A percentile compares a stretch with the other conserved stretches of the same genome.
These are phyloP conservation scores for Myxocyprinus asiaticus DNA, from an alignment of 2,113 vertebrate species.

Conservation along the genomic window DNA sequence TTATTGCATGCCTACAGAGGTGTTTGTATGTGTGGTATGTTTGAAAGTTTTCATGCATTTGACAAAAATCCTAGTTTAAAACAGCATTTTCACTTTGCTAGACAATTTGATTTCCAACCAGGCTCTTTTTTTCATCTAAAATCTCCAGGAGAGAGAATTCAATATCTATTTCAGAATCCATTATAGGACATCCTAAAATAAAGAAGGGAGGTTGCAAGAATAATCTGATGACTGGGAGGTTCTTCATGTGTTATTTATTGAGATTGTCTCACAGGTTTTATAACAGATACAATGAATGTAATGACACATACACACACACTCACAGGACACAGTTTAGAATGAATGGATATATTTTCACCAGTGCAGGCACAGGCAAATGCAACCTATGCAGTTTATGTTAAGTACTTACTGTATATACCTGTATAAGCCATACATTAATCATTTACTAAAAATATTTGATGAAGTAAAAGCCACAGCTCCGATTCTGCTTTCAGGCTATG, in stretches of 20 bases:
- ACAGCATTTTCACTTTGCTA: conserved; percentile 37
- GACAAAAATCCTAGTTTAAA: no score
- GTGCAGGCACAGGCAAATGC: no score
- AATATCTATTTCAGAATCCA: conserved; percentile 68
- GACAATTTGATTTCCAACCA: conserved; percentile 65
- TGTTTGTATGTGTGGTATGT: no score
- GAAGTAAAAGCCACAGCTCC: no score
- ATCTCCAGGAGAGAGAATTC: conserved; percentile 66
- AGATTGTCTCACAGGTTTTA: conserved; percentile 61
- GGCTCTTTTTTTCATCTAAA: conserved; percentile 63
- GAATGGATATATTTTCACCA: no score
- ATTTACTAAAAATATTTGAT: no score
- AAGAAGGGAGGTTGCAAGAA: conserved; percentile 51
- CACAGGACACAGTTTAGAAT: not conserved
- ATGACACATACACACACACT: conserved; percentile 33
- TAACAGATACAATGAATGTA: conserved; percentile 54
- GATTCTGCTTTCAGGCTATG: no score
- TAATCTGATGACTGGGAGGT: conserved; percentile 42
- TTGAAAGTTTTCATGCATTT: no score
- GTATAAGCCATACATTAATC: no score
- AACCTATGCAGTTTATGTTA: no score
- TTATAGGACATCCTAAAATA: conserved; percentile 59
- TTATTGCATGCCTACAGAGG: not conserved
- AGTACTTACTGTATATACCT: no score
- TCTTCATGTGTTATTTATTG: conserved; percentile 53